These are phyloP conservation scores for Limanda limanda DNA, from an alignment of 2,113 vertebrate genomes.

Conservation along the genomic window DNA sequence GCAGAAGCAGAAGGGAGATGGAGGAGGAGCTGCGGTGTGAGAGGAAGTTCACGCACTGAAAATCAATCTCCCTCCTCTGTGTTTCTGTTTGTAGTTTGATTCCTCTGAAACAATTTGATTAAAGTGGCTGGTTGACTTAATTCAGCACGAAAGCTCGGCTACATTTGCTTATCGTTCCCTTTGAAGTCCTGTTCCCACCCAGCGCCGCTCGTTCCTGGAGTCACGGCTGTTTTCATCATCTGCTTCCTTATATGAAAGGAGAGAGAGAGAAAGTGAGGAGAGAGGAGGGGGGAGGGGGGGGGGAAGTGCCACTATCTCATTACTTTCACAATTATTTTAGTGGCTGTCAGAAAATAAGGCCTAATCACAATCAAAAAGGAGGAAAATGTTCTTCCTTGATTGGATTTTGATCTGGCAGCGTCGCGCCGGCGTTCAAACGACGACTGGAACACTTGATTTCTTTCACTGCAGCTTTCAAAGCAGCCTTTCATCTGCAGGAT, in stretches of 20 bases:
- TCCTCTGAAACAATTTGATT: conserved; percentile 78
- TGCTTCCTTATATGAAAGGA: conserved; percentile 63
- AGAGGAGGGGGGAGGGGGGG: neutral
- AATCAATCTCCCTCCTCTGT: conserved; percentile 41
- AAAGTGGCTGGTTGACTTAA: conserved; percentile 73
- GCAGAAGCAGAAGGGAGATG: conserved; percentile 26
- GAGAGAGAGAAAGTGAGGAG: conserved; percentile 1
- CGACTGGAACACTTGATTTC: conserved; percentile 65
- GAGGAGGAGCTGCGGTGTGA: neutral
- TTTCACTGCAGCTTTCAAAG: conserved; percentile 73
- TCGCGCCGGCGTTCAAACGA: conserved; percentile 54
- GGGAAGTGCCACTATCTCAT: conserved; percentile 58
- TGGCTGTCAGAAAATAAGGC: conserved; percentile 74
- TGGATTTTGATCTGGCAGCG: conserved; percentile 69
- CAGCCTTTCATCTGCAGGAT: conserved; percentile 73
- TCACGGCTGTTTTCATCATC: conserved; percentile 73
- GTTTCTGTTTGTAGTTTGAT: conserved; percentile 69
- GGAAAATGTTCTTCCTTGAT: conserved; percentile 78
- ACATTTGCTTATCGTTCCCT: conserved; percentile 74
- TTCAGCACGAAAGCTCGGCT: conserved; percentile 72
- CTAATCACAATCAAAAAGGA: conserved; percentile 75
- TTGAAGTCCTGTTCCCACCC: conserved; percentile 72
- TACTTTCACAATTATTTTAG: conserved; percentile 77
- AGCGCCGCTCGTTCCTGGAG: conserved; percentile 62
- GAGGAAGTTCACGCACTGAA: conserved; percentile 39